Conservation (phyloP, 1,140 invertebrate genomes). For the Bombus sylvicola region DNA sequence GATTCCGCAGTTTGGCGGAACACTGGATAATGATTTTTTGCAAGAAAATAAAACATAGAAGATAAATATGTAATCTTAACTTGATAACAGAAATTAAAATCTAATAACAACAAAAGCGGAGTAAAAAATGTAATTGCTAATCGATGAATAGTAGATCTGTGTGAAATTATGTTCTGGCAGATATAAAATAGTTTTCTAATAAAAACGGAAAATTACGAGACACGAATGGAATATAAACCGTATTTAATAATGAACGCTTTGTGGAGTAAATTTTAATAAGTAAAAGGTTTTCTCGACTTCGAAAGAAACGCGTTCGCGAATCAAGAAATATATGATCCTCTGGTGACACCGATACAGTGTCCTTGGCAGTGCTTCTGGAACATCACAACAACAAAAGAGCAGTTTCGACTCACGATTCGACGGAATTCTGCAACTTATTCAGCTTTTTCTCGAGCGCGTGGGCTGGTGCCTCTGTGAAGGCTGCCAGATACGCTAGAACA, state of each 20-base stretch:
- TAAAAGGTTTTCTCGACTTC: background rate
- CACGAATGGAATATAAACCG: background rate
- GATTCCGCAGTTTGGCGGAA: background rate
- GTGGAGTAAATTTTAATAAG: too few relatives aligned
- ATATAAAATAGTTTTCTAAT: too few relatives aligned
- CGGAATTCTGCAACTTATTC: conserved; percentile 84
- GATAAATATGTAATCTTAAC: background rate
- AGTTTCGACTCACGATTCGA: conserved; percentile 85
- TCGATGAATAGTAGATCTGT: background rate
- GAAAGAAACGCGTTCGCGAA: conserved; percentile 11
- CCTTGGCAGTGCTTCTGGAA: background rate
- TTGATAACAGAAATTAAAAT: too few relatives aligned
- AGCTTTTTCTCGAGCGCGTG: conserved; percentile 84
- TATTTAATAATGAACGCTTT: background rate
- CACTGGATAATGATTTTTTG: too few relatives aligned
- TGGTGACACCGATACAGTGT: conserved; percentile 11
- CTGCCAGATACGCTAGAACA: conserved; percentile 85
- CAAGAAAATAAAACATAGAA: background rate
- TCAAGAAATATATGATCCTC: too few relatives aligned
- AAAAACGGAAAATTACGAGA: background rate
- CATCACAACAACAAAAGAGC: background rate
- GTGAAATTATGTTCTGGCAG: background rate
- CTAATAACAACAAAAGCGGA: background rate
- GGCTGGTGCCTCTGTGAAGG: conserved; percentile 84
- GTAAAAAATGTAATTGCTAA: background rate